A percentile compares a stretch with the other conserved stretches of the same genome.
phyloP scores from a whole-genome alignment of 2,797 vertebrate genomes.

The Silurus lanzhouensis region DNA sequence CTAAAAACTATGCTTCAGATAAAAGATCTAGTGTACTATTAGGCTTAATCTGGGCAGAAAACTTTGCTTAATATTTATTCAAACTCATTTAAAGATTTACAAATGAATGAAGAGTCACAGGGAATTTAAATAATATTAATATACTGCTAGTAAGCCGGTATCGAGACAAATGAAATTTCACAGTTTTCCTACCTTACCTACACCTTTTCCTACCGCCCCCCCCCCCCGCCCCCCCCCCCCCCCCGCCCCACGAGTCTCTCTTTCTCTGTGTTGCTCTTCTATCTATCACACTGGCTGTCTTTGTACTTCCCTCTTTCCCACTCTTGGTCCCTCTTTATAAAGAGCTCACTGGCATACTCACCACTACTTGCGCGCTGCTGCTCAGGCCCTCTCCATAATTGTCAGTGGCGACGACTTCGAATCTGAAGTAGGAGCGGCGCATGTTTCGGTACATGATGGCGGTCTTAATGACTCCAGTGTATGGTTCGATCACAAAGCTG shows the following conservation, averaged over 20 bases:
- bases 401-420: conserved; percentile 92
- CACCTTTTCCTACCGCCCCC: too few relatives aligned
- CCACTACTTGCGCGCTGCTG: conserved; percentile 91
- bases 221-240: too few relatives aligned
- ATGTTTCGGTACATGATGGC: conserved; percentile 98
- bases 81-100: background rate
- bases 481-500: conserved; percentile 92
- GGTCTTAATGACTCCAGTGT: conserved; percentile 92
- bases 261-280: background rate
- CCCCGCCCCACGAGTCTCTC: background rate
- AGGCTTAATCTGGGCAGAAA: background rate
- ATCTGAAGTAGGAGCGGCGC: conserved; percentile 95
- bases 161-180: background rate
- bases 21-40: background rate
- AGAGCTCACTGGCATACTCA: conserved; percentile 65
- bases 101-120: background rate
- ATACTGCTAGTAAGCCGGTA: background rate
- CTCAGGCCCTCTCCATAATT: conserved; percentile 92
- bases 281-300: background rate
- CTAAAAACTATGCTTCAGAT: background rate
- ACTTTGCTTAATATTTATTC: background rate
- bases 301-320: background rate
- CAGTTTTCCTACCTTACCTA: background rate
- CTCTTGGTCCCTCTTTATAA: background rate
- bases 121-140: conserved; percentile 1